Percentiles rank a stretch among this genome's conserved stretches.
phyloP scores from a whole-genome alignment of 2,888 invertebrate genomes.

The Leucania comma region DNA sequence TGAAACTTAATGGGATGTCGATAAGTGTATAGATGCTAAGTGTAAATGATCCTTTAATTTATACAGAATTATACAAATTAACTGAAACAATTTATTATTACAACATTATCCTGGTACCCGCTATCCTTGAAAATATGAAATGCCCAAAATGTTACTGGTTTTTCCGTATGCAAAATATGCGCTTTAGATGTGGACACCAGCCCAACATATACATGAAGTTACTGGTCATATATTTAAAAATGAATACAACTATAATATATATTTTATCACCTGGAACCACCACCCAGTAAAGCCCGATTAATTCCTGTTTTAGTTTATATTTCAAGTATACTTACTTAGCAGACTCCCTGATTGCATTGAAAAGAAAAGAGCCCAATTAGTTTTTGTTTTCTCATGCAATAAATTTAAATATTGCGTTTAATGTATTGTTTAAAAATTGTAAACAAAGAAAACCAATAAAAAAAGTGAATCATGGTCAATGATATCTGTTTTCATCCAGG shows the following conservation, averaged over 20 bases:
- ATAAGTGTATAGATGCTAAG: conserved; percentile 13
- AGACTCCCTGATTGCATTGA: conserved; percentile 89
- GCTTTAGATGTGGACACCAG: no score
- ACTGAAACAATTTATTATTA: conserved; percentile 34
- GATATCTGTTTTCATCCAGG: conserved; percentile 8
- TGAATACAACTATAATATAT: conserved; percentile 22
- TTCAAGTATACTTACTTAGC: conserved; percentile 88
- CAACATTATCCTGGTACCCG: conserved; percentile 44
- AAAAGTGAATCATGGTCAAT: conserved; percentile 22
- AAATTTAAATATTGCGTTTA: neutral
- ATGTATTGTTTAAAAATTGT: neutral
- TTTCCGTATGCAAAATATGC: no score
- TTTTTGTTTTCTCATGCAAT: conserved; percentile 45
- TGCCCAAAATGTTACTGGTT: conserved; percentile 15
- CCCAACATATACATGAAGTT: no score
- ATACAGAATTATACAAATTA: conserved; percentile 11
- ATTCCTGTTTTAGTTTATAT: conserved; percentile 54
- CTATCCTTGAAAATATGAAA: conserved; percentile 33
- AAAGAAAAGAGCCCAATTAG: conserved; percentile 82
- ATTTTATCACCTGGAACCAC: conserved; percentile 55
- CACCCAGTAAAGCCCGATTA: conserved; percentile 63
- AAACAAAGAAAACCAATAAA: neutral
- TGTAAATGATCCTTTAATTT: conserved; percentile 16
- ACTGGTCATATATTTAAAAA: conserved; percentile 3
- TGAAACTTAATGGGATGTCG: conserved; percentile 10